These are phyloP conservation scores for Metallyticus violacea DNA, from an alignment of 2,888 invertebrate species.

Conservation along the genomic window DNA sequence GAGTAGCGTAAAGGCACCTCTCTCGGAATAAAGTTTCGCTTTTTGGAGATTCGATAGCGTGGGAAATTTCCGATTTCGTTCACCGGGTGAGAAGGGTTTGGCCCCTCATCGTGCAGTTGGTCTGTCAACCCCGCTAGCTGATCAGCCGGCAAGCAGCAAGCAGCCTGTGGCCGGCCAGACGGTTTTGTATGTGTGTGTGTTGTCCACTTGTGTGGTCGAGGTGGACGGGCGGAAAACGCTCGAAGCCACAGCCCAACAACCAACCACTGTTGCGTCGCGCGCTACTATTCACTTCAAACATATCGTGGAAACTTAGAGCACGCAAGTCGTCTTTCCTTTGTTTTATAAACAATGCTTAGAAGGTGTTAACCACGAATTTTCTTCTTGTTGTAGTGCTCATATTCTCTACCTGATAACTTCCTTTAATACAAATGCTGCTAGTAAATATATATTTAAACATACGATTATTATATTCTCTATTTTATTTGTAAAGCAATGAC, in stretches of 20 bases:
- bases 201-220: constrained; percentile 25
- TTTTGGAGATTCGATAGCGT: not conserved
- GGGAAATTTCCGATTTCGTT: not conserved
- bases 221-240: not conserved
- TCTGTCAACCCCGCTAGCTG: not conserved
- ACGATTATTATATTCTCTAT: too few relatives aligned
- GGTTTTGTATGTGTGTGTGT: not conserved
- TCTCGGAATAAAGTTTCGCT: too few relatives aligned
- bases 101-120: not conserved
- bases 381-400: too few relatives aligned
- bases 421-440: too few relatives aligned
- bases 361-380: too few relatives aligned
- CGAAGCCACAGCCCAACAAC: not conserved
- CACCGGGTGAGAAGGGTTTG: not conserved
- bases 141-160: not conserved
- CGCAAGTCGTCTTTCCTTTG: too few relatives aligned
- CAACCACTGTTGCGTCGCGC: not conserved
- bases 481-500: too few relatives aligned
- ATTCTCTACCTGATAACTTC: too few relatives aligned
- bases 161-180: not conserved
- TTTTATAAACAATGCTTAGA: too few relatives aligned
- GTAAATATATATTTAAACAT: too few relatives aligned
- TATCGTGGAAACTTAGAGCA: too few relatives aligned
- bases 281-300: not conserved
- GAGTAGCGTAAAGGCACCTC: too few relatives aligned